Evolutionary conservation across 2,888 invertebrate genomes (phyloP).

Genomic region (Pachycephus smyrnensis): DNA sequence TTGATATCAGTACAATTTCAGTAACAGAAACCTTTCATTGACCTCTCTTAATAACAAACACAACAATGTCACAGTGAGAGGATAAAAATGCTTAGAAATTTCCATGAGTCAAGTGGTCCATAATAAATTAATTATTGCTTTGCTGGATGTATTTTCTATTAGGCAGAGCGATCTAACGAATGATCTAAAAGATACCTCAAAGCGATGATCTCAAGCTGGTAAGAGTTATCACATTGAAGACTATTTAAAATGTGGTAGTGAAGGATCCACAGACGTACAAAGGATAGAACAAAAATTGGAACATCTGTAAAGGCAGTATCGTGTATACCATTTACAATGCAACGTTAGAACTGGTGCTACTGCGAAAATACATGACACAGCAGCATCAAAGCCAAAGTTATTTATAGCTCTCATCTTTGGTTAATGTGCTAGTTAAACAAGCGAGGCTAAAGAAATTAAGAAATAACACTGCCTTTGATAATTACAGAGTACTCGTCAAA

Average conservation of each 20-base stretch:
- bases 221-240: background rate
- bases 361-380: background rate
- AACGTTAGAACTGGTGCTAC: background rate
- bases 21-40: background rate
- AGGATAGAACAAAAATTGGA: background rate
- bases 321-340: background rate
- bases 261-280: background rate
- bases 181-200: background rate
- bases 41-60: background rate
- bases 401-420: background rate
- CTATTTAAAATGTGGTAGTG: background rate
- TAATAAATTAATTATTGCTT: background rate
- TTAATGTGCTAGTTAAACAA: background rate
- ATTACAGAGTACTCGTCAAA: background rate
- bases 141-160: background rate
- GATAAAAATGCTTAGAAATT: background rate
- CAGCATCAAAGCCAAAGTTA: background rate
- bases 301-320: background rate
- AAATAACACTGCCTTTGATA: background rate
- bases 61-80: background rate
- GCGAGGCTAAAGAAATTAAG: background rate
- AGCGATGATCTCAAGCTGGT: slow-evolving; percentile 17
- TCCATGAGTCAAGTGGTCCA: background rate
- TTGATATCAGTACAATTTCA: background rate
- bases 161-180: background rate